phyloP scores from a whole-genome alignment of 2,113 vertebrate species.

The Tonatia bakeri region DNA sequence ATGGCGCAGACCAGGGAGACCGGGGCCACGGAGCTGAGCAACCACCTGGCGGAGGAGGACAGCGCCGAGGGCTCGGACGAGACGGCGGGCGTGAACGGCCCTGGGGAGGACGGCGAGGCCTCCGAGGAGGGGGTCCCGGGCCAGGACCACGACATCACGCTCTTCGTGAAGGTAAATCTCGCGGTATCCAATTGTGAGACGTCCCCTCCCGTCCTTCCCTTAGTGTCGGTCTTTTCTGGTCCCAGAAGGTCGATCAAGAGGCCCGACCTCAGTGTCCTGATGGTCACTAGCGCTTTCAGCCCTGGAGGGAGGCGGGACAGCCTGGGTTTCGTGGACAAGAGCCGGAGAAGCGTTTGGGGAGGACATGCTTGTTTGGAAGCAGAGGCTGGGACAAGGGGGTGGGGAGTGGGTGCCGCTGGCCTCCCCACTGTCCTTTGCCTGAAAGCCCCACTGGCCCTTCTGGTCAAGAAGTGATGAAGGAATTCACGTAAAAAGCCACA shows the following conservation, averaged over 20 bases:
- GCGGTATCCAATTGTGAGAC: accelerated
- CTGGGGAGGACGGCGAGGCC: slow-evolving; percentile 44
- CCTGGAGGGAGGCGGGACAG: background rate
- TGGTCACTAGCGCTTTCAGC: background rate
- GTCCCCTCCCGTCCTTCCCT: too few relatives aligned
- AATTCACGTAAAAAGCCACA: background rate
- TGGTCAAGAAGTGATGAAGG: background rate
- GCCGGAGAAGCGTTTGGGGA: accelerated
- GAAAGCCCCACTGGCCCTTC: background rate
- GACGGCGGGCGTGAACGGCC: background rate
- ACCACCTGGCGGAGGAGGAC: slow-evolving; percentile 46
- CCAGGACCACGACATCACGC: slow-evolving; percentile 86
- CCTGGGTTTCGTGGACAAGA: background rate
- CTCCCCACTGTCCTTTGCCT: background rate
- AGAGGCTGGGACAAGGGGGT: background rate
- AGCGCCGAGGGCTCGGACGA: slow-evolving; percentile 33
- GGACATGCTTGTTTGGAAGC: accelerated
- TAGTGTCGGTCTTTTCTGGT: background rate
- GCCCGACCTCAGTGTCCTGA: accelerated
- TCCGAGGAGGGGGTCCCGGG: background rate
- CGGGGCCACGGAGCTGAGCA: background rate
- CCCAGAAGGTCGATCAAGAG: accelerated
- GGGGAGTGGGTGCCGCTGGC: background rate
- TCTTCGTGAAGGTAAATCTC: slow-evolving; percentile 88
- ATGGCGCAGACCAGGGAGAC: accelerated